Evolutionary conservation across 2,113 vertebrate species (phyloP), one percentile per base, ranked within the genome.

Genomic region (Solea senegalensis): DNA sequence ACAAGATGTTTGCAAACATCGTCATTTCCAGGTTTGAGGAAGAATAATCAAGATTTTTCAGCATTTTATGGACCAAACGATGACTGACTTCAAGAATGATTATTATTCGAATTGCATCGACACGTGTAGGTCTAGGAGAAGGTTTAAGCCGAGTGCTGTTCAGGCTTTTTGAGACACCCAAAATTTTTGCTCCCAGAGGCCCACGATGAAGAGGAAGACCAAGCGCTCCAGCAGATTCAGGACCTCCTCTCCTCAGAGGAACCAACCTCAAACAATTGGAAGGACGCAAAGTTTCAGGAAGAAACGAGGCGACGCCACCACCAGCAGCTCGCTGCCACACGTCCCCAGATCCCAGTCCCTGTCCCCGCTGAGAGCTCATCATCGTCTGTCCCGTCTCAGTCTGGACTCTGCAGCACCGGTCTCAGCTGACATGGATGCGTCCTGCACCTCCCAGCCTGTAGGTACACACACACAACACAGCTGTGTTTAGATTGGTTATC

Each of bases 311-410:
- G 21, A 4, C 14, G 10, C 8, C 10, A 0, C 39, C 54, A 9
- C 5, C 9, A 0, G 34, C 54, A 27, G 28, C 13, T 59, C 51
- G 21, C n/a, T 41, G 1, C 39, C 59, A 5, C 3, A n/a, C 69
- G 60, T 49, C 11, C 28, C 63, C 46, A 76, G 79, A 11, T 76
- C 86, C 9, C 21, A 14, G 7, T 87, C 65, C 0, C 65, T 87
- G 40, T 93, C 93, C 52, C 93, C 87, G 0, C 58, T 57, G 28
- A 46, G 61, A n/a, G 59, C 54, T 8, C 76, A 82, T 5, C 14
- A 64, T 7, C 14, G 65, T 7, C 64, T 56, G 4, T 61, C 76
- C 50, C 73, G 45, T 1, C 5, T 76, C 69, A 89, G 52, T 49
- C 28, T 83, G 64, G 84, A 63, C 15, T 70, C 75, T 73, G 49